Base-by-base conservation (phyloP, 2,888 invertebrate genomes). In the Agrenia bidenticulata region DNA sequence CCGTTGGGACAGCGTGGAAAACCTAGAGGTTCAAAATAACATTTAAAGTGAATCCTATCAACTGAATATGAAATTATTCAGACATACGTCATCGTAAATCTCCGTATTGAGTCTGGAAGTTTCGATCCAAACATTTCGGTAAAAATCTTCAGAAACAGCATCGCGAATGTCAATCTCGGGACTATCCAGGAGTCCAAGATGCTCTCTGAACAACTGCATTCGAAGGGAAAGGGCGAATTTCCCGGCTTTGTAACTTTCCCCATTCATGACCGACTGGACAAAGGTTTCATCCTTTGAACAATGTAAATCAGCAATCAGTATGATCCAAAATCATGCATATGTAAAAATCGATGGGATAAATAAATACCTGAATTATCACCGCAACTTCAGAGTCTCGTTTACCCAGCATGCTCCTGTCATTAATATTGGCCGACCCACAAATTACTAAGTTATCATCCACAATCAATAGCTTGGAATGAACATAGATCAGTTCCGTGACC, bases 361-460 rank as follows among this genome's bases (percentile, higher is more conserved):
- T n/a, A 11, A 19, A 24, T 78, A 87, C 94, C 86, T 92, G 89
- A 61, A 95, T 85, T 50, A 95, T 82, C 17, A 94, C 89, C 2
- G 94, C 94, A 5, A 94, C 88, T 82, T 98, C 98, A 0, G 96
- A 96, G 78, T 98, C 98, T 72, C 98, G 84, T 68, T 88, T 91
- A 0, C 98, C 98, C 61, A 94, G 84, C 86, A 98, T 86, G 63
- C 95, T 96, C 59, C 98, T 83, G 79, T 99, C 98, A 78, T 99
- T 99, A 76, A 99, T 95, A 79, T 99, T 99, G 0, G 98, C 97
- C 4, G 96, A 97, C 19, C 98, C 98, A 77, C 97, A 96, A 70
- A 99, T 94, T 0, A 93, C 88, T 1, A 87, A 84, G 74, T 87
- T 87, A 80, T 99, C 98, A 79, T 99, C 98, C 0, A 90, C 90